phyloP scores from a whole-genome alignment of 2,888 invertebrate genomes.

The Coleophora flavipennella region DNA sequence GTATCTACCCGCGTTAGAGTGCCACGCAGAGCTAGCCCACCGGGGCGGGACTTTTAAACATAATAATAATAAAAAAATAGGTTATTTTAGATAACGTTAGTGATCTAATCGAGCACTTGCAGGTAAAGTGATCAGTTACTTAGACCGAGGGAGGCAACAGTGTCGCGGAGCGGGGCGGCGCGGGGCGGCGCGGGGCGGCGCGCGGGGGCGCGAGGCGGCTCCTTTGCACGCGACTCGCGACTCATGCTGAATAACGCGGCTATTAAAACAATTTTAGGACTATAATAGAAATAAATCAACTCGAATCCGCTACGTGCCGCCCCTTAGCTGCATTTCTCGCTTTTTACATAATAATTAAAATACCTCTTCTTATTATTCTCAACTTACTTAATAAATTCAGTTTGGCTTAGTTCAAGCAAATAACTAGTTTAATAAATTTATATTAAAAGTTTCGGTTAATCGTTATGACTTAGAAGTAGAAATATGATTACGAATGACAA shows the following conservation, averaged over 20 bases:
- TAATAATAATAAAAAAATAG: constrained; percentile 71
- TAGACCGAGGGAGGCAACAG: constrained; percentile 61
- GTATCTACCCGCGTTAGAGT: too few species aligned
- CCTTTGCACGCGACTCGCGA: constrained; percentile 9
- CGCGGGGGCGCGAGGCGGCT: neutral
- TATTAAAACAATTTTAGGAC: neutral
- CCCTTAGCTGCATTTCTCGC: constrained; percentile 37
- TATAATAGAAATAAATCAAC: constrained; percentile 21
- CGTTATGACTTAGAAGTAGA: constrained; percentile 70
- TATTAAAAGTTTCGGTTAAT: constrained; percentile 71
- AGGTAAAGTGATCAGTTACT: constrained; percentile 48
- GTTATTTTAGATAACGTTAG: constrained; percentile 55
- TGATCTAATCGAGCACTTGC: constrained; percentile 59
- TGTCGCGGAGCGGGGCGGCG: constrained; percentile 33
- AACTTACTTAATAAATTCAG: constrained; percentile 74
- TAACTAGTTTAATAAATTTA: constrained; percentile 73
- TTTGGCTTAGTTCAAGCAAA: constrained; percentile 74
- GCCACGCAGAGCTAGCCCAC: too few species aligned
- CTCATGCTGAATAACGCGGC: constrained; percentile 13
- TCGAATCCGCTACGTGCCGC: constrained; percentile 28
- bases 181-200: constrained; percentile 5
- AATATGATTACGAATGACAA: constrained; percentile 74
- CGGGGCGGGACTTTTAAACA: constrained; percentile 15
- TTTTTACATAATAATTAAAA: constrained; percentile 69
- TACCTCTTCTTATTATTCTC: constrained; percentile 70